Percentiles rank a stretch among this genome's conserved stretches.
These are phyloP conservation scores for Mizuhopecten yessoensis DNA, from an alignment of 1,140 invertebrate genomes.

Conservation along the genomic window DNA sequence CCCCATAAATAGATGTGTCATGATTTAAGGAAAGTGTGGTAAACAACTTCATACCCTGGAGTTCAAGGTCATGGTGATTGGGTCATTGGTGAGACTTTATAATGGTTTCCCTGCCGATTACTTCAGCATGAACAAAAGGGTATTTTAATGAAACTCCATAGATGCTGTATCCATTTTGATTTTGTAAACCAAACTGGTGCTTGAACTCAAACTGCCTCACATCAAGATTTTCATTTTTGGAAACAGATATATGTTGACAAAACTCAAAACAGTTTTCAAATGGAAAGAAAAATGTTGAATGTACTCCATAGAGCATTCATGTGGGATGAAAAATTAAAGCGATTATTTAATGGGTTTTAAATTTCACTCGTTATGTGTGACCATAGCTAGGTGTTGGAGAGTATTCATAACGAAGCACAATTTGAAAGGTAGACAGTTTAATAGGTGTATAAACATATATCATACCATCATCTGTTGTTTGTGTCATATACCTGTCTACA, in stretches of 20 bases:
- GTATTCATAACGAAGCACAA: too few species aligned
- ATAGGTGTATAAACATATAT: background rate
- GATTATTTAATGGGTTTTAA: background rate
- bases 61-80: too few species aligned
- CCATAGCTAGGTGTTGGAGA: too few species aligned
- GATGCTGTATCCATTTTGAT: too few species aligned
- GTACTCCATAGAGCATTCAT: background rate
- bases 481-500: background rate
- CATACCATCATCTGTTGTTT: background rate
- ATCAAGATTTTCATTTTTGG: background rate
- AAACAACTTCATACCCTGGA: too few species aligned
- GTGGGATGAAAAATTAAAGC: background rate
- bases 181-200: too few species aligned
- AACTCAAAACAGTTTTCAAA: background rate
- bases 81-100: too few species aligned
- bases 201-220: too few species aligned
- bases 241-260: background rate
- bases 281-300: background rate
- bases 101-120: too few species aligned
- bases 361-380: background rate
- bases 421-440: background rate
- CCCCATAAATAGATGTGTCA: too few species aligned
- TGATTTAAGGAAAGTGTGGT: too few species aligned
- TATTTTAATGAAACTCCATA: background rate
- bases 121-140: too few species aligned